Evolutionary conservation across 35 echinoderm and acorn worm genomes (phyloP).

Genomic region (Stichopus chloronotus): DNA sequence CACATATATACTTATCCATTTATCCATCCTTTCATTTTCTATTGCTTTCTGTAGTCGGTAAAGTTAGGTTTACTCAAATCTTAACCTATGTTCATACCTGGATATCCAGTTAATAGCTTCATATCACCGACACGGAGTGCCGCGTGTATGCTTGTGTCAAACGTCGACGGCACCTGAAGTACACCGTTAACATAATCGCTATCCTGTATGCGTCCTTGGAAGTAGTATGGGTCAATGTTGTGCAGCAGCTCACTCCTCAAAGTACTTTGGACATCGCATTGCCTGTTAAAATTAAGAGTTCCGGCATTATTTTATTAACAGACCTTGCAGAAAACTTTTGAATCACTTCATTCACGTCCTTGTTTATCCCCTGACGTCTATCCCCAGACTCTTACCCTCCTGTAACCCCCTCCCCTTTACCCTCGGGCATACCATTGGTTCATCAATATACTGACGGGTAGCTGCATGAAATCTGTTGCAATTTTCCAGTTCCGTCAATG

Average conservation of each 20-base stretch:
- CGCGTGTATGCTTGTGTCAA: conserved; percentile 27
- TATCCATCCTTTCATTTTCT: not conserved
- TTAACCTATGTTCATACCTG: not conserved
- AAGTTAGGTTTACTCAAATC: not conserved
- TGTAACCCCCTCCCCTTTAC: too few relatives aligned
- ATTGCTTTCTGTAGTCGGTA: not conserved
- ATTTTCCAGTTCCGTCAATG: too few relatives aligned
- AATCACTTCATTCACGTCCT: too few relatives aligned
- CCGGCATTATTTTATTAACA: too few relatives aligned
- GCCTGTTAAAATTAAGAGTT: not conserved
- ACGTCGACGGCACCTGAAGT: not conserved
- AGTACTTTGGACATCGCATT: not conserved
- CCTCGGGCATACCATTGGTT: too few relatives aligned
- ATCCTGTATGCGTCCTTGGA: conserved; percentile 15
- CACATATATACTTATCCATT: not conserved
- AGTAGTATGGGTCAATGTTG: conserved; percentile 43
- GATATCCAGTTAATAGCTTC: conserved; percentile 30
- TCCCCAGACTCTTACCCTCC: too few relatives aligned
- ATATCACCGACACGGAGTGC: conserved; percentile 39
- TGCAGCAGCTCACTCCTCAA: conserved; percentile 15
- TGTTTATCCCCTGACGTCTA: too few relatives aligned
- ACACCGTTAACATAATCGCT: not conserved
- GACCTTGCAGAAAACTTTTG: too few relatives aligned
- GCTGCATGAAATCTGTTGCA: too few relatives aligned
- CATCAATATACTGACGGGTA: too few relatives aligned